Evolutionary conservation across 2,888 invertebrate species (phyloP).

Genomic region (Neoaliturus tenellus): DNA sequence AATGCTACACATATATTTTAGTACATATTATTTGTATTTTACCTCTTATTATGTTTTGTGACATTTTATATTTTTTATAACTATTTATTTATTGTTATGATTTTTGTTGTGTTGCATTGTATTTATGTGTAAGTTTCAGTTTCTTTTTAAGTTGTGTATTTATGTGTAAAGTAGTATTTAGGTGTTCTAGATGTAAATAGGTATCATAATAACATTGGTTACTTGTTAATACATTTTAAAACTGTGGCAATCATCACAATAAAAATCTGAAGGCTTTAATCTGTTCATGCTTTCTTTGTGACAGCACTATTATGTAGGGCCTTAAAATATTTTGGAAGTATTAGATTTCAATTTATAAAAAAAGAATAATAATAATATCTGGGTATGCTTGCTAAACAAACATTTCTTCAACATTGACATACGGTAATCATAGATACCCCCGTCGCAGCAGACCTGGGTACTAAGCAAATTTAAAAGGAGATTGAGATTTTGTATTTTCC

Average conservation of each 20-base stretch:
- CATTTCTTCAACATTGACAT: too few species aligned
- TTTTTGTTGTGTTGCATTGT: conserved; percentile 29
- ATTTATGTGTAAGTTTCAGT: conserved; percentile 34
- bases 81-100: conserved; percentile 40
- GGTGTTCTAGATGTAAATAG: conserved; percentile 4
- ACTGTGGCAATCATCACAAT: conserved; percentile 3
- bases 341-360: too few species aligned
- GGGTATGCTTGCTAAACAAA: too few species aligned
- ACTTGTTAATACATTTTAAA: not conserved
- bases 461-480: too few species aligned
- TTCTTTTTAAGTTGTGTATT: conserved; percentile 25
- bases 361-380: too few species aligned
- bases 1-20: not conserved
- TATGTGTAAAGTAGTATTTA: conserved; percentile 27
- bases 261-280: not conserved
- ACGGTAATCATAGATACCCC: too few species aligned
- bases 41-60: conserved; percentile 21
- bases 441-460: too few species aligned
- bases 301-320: not conserved
- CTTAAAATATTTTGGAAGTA: too few species aligned
- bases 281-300: not conserved
- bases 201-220: not conserved
- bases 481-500: too few species aligned
- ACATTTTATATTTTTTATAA: conserved; percentile 44
- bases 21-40: not conserved